These are phyloP conservation scores for Cyaniris semiargus DNA, from an alignment of 2,888 invertebrate genomes.

Conservation along the genomic window DNA sequence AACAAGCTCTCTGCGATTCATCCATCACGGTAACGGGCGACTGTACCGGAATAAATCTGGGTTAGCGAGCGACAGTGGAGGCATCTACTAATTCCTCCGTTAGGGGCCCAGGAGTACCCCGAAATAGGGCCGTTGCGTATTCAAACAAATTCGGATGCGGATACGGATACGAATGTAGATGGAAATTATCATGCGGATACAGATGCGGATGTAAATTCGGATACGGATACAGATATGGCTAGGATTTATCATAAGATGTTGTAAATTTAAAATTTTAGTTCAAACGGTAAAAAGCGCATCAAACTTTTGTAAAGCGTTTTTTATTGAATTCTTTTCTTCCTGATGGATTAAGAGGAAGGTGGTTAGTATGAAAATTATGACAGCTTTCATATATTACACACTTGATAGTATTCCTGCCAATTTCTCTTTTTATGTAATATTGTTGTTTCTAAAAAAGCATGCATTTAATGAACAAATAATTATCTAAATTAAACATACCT, in stretches of 20 bases:
- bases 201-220: background rate
- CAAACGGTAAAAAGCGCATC: too few species aligned
- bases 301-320: too few species aligned
- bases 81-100: background rate
- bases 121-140: background rate
- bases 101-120: background rate
- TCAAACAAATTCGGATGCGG: background rate
- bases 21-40: background rate
- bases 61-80: constrained; percentile 7
- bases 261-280: too few species aligned
- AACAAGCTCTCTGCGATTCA: background rate
- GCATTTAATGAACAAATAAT: too few species aligned
- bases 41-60: background rate
- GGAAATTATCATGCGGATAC: too few species aligned
- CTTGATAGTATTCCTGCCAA: too few species aligned
- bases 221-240: background rate
- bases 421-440: too few species aligned
- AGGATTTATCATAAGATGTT: background rate
- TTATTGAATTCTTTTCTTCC: too few species aligned
- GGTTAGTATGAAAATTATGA: too few species aligned
- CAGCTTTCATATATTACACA: too few species aligned
- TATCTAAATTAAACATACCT: background rate
- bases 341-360: too few species aligned
- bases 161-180: background rate
- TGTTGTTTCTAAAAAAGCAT: too few species aligned